Evolutionary conservation across 1,140 invertebrate species (phyloP).

Genomic region (Drosophila nikananu): DNA sequence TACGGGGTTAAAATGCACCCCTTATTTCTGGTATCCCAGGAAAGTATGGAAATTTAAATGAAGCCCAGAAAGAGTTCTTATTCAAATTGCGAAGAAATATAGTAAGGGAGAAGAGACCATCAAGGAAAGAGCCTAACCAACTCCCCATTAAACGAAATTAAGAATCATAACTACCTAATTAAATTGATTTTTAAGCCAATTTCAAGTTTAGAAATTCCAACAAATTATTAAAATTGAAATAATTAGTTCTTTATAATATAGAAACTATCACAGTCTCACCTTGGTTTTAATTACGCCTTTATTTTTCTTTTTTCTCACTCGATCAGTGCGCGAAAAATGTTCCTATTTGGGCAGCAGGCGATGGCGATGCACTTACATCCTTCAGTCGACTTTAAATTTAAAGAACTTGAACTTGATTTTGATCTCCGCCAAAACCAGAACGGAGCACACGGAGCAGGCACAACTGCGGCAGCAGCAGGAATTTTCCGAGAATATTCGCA

Average conservation of each 20-base stretch:
- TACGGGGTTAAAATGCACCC: slow-evolving; percentile 9
- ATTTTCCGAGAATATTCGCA: slow-evolving; percentile 30
- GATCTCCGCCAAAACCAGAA: slow-evolving; percentile 44
- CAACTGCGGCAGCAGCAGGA: slow-evolving; percentile 52
- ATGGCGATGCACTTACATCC: slow-evolving; percentile 28
- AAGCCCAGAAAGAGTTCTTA: not conserved
- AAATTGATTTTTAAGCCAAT: not conserved
- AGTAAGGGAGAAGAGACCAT: too few relatives aligned
- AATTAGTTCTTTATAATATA: not conserved
- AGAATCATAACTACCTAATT: not conserved
- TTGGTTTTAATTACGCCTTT: not conserved
- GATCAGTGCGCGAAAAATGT: not conserved
- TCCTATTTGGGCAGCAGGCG: not conserved
- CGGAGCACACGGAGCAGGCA: slow-evolving; percentile 46
- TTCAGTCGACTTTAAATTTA: slow-evolving; percentile 58
- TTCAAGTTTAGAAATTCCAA: not conserved
- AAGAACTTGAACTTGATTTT: slow-evolving; percentile 58
- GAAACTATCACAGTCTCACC: not conserved
- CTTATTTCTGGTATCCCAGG: not conserved
- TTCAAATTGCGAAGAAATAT: not conserved
- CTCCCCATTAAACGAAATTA: not conserved
- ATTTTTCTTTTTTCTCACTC: not conserved
- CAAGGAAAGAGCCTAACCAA: not conserved
- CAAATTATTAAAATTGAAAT: too few relatives aligned
- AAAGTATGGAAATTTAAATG: not conserved